Base-by-base conservation (phyloP, 2,113 vertebrate species). In the Tetrao urogallus region DNA sequence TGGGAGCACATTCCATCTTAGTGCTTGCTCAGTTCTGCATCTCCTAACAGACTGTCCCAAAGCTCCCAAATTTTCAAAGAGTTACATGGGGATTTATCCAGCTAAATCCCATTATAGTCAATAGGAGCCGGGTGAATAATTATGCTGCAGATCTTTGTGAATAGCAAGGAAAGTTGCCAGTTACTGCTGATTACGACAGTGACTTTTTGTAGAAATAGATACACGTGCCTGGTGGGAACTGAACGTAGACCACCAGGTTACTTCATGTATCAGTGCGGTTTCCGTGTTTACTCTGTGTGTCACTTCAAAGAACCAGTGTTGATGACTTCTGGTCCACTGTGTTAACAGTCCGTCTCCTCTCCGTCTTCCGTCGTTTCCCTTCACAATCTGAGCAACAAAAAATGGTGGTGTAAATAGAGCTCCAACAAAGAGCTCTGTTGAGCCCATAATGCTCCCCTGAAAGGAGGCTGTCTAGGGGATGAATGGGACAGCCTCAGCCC, bases 401-500 rank as follows among this genome's bases (percentile, higher is more conserved):
- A 97, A 97, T 92, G 91, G 91, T 80, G 94, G 94, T 94, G 95
- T 96, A 97, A 97, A 97, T 95, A 96, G 95, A 84, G 6, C 65
- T 94, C 87, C 89, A 93, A 97, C 96, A 97, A 97, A 96, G 89
- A 92, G 77, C 57, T 96, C 96, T 94, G 94, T 94, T 96, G 94
- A 96, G 96, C 89, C 88, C 94, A 91, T 97, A 96, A 96, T 90
- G 94, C 96, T 96, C 69, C 86, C 81, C 85, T 97, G 96, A 97
- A 97, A 97, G 86, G 92, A 92, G 84, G 92, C 96, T 97, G 96
- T 97, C 96, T 89, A 48, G 77, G 88, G 84, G 79, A 95, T 97
- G 96, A 97, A 97, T 97, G 94, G 92, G 80, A 65, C 92, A 86
- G 95, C 83, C 75, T 84, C 94, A 87, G 91, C 78, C 48, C 72